Percentiles rank a stretch among this genome's conserved stretches.
Evolutionary conservation across 2,113 vertebrate genomes (phyloP).

Genomic region (Pteruthius melanotis): DNA sequence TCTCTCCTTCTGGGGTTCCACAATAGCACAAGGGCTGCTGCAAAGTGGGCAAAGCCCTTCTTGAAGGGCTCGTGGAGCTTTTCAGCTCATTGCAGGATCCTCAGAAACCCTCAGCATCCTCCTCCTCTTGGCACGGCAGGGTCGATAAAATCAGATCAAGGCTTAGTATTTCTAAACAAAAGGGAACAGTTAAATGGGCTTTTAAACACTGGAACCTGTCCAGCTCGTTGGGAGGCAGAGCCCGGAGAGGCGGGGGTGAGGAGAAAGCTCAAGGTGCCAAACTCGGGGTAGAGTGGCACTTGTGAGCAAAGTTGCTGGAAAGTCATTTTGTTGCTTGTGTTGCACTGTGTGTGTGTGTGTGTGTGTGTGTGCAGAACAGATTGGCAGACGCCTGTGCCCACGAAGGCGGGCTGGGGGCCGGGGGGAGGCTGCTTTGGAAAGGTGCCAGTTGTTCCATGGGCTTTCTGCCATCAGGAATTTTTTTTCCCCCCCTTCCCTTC

Average conservation of each 20-base stretch:
- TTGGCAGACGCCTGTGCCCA: conserved; percentile 66
- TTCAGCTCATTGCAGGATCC: conserved; percentile 5
- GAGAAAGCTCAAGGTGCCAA: conserved; percentile 47
- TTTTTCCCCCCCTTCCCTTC: background rate
- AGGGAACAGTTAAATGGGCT: conserved; percentile 60
- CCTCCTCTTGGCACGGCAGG: conserved; percentile 42
- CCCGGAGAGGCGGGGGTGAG: background rate
- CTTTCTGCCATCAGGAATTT: conserved; percentile 56
- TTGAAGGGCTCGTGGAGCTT: conserved; percentile 28
- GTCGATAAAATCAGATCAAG: conserved; percentile 65
- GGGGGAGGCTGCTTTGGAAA: conserved; percentile 54
- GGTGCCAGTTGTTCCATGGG: conserved; percentile 61
- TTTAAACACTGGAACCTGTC: conserved; percentile 64
- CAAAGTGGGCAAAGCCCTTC: conserved; percentile 33
- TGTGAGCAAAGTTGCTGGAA: conserved; percentile 65
- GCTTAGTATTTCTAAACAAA: conserved; percentile 60
- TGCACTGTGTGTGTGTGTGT: background rate
- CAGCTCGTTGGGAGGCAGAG: conserved; percentile 46
- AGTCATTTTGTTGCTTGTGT: conserved; percentile 46
- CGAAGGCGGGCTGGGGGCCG: conserved; percentile 23
- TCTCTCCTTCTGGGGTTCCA: background rate
- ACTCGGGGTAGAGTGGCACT: conserved; percentile 41
- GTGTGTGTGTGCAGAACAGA: conserved; percentile 44
- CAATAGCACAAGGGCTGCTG: background rate
- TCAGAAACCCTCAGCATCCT: conserved; percentile 40